Base-by-base conservation (phyloP, 2,113 vertebrate species). In the Melanerpes formicivorus region DNA sequence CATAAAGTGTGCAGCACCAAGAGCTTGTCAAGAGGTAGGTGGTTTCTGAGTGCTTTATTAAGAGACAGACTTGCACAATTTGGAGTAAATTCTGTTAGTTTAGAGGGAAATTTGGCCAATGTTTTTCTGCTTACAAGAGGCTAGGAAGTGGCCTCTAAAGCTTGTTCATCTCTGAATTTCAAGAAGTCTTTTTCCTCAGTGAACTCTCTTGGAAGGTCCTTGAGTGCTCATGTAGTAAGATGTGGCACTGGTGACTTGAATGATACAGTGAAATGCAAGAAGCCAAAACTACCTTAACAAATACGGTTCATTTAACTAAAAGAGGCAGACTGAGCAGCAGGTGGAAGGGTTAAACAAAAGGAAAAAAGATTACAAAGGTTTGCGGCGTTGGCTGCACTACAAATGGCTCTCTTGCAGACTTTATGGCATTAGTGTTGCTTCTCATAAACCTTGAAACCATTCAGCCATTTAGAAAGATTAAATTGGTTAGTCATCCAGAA, bases 291-390 rank as follows among this genome's bases (percentile, higher is more conserved):
- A 81, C 90, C 85, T 94, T 96, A 94, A 95, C 58, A 84, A 74
- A 80, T 18, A 90, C 0, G 18, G 90, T 80, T 95, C 93, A 94
- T 92, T 97, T 82, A 80, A 72, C 91, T 95, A 27, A 74, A 72
- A 88, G 81, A 92, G 72, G 88, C 80, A 87, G 95, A 83, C 46
- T 89, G 82, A 96, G 88, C 92, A 96, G 95, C 88, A 95, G 95
- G 94, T 96, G 95, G 94, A 97, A 94, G 95, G 85, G 95, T 94
- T 95, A 96, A 94, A 95, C 90, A 93, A 93, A 96, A 95, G 93
- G 88, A 83, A 90, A 96, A 95, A 93, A 91, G 80, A 95, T 95
- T 96, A 94, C 90, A 93, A 67, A 93, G 93, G 91, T 95, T 86
- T 95, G 93, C 56, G 71, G 93, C 90, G 96, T 95, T 97, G 95